Conservation (phyloP, 2,888 invertebrate genomes). For the Cerastis rubricosa region DNA sequence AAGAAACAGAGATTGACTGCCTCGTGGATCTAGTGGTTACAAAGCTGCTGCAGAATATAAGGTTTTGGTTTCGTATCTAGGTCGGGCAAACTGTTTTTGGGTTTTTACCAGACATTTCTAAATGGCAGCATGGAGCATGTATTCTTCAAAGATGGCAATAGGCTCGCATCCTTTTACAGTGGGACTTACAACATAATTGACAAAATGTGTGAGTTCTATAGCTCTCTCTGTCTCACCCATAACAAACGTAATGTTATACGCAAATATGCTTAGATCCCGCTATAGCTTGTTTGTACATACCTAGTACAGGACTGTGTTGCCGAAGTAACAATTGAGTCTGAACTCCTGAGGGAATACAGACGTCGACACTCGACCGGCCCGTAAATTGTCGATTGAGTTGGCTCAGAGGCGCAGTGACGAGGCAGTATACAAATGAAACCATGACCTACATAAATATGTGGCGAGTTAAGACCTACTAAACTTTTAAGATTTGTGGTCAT, state of each 20-base stretch:
- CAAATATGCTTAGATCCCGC: not conserved
- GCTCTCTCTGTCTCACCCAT: not conserved
- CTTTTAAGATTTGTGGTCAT: not conserved
- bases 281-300: not conserved
- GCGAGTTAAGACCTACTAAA: not conserved
- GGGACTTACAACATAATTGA: not conserved
- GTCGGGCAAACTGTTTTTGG: not conserved
- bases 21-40: not conserved
- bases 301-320: slow-evolving; percentile 24
- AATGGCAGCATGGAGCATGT: not conserved
- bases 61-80: not conserved
- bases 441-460: slow-evolving; percentile 39
- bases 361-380: slow-evolving; percentile 26
- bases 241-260: not conserved
- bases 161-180: not conserved
- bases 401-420: slow-evolving; percentile 31
- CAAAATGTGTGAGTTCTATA: not conserved
- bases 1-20: not conserved
- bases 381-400: slow-evolving; percentile 48
- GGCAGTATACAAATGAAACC: slow-evolving; percentile 13
- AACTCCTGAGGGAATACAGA: slow-evolving; percentile 33
- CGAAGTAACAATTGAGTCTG: slow-evolving; percentile 35
- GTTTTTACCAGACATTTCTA: not conserved
- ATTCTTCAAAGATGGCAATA: not conserved
- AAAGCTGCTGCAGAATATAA: not conserved